Base-by-base conservation (phyloP, 2,113 vertebrate species). In the Rousettus leschenaultii region DNA sequence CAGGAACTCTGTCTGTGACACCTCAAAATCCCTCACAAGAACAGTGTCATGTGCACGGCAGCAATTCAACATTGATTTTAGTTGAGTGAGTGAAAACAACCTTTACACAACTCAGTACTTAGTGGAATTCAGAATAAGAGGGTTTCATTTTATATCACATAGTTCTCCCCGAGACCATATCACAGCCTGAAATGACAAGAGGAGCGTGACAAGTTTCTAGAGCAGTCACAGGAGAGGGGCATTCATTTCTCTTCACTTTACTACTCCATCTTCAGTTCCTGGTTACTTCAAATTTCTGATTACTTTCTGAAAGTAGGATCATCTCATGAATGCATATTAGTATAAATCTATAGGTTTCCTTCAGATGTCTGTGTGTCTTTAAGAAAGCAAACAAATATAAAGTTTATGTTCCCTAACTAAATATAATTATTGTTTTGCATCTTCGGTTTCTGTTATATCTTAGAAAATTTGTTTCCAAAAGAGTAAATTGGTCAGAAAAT, bases 261-360 rank as follows among this genome's bases (percentile, higher is more conserved):
- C 35, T 24, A 40, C 19, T 45, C 55, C 35, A 57, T 24, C 26
- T 70, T 15, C 24, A 65, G 21, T 33, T 79, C 30, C 53, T 95
- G 74, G 33, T 85, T 80, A 65, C 75, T 94, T 84, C 33, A 65
- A 14, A 85, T 21, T 38, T 90, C 33, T 71, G 15, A 74, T 87
- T 95, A 28, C 68, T 91, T 93, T 79, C 68, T 92, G 57, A 95
- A 91, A 89, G 61, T 22, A 63, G 35, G 18, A 30, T 92, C 77
- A 51, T 45, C 15, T 86, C 61, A 48, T 73, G 4, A n/a, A 38
- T 74, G 38, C 15, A 61, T 55, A 48, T 55, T 85, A 80, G 53
- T 38, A 57, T 24, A 66, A 59, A 77, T n/a, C 35, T 40, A 1
- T 40, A 55, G 16, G 7, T 21, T 84, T 51, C 43, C 38, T 86